These are phyloP conservation scores for Sesia bembeciformis DNA, from an alignment of 2,888 invertebrate species.

Conservation along the genomic window DNA sequence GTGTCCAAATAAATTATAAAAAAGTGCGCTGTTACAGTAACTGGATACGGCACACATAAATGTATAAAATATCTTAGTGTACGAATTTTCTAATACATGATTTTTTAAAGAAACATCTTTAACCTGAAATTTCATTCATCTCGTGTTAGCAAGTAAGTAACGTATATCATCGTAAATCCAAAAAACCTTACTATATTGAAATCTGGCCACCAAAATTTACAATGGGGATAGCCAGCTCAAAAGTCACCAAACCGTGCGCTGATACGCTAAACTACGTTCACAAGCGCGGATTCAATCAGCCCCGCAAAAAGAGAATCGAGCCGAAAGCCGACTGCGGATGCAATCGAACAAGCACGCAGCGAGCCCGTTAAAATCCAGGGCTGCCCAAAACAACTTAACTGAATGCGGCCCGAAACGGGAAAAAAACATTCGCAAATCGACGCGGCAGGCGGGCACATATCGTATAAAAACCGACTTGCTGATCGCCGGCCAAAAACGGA, in stretches of 20 bases:
- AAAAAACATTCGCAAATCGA: slow-evolving; percentile 68
- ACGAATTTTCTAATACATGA: no score
- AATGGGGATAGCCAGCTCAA: slow-evolving; percentile 31
- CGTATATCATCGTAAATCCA: no score
- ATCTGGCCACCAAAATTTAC: slow-evolving; percentile 31
- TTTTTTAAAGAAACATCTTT: no score
- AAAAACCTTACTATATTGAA: slow-evolving; percentile 21
- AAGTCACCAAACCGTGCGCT: slow-evolving; percentile 44
- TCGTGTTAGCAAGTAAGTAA: no score
- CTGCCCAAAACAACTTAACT: slow-evolving; percentile 66
- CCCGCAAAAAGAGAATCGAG: slow-evolving; percentile 45
- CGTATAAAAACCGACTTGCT: slow-evolving; percentile 65
- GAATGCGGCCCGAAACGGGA: slow-evolving; percentile 48
- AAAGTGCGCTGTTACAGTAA: no score
- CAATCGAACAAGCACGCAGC: slow-evolving; percentile 62
- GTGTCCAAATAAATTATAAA: no score
- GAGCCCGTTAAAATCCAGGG: slow-evolving; percentile 58
- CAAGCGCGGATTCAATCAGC: slow-evolving; percentile 70
- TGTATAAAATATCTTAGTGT: no score
- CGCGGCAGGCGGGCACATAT: slow-evolving; percentile 48
- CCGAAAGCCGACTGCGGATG: slow-evolving; percentile 49
- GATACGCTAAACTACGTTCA: slow-evolving; percentile 64
- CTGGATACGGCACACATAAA: no score
- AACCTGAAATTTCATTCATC: no score
- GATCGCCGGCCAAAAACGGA: slow-evolving; percentile 69